Conservation (phyloP, 2,888 invertebrate species). For the Nephrotoma flavescens region DNA sequence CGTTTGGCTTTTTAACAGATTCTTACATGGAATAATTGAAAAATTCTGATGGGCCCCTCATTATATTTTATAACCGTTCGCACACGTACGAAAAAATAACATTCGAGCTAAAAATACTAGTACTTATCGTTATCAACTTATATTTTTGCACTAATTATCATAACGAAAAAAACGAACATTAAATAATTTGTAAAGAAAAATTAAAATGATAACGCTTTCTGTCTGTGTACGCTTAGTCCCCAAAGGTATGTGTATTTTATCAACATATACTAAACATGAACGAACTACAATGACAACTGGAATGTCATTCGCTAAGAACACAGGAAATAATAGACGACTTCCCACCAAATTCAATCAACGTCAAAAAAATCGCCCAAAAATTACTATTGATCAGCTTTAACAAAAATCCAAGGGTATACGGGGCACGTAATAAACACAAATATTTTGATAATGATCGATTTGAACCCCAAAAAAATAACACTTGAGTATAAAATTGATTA, state of each 20-base stretch:
- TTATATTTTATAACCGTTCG: too few species aligned
- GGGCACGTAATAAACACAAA: too few species aligned
- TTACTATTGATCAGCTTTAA: not conserved
- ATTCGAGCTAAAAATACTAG: not conserved
- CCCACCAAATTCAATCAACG: not conserved
- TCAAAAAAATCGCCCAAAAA: not conserved
- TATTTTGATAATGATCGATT: not conserved
- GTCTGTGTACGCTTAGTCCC: not conserved
- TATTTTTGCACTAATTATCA: not conserved
- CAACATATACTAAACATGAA: not conserved
- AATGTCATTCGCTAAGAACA: too few species aligned
- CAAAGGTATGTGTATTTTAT: not conserved
- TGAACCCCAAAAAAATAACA: not conserved
- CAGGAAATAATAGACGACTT: not conserved
- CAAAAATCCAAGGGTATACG: not conserved
- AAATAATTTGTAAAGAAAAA: not conserved
- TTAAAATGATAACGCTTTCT: not conserved
- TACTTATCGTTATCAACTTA: not conserved
- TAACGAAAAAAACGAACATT: not conserved
- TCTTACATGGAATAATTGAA: too few species aligned
- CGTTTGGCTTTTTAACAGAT: not conserved
- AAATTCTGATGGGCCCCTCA: too few species aligned
- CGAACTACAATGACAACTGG: too few species aligned
- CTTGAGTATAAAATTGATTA: not conserved
- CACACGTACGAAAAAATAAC: not conserved